Evolutionary conservation across 2,797 vertebrate species (phyloP), one percentile per base, ranked within the genome.

Genomic region (Lithobates pipiens): DNA sequence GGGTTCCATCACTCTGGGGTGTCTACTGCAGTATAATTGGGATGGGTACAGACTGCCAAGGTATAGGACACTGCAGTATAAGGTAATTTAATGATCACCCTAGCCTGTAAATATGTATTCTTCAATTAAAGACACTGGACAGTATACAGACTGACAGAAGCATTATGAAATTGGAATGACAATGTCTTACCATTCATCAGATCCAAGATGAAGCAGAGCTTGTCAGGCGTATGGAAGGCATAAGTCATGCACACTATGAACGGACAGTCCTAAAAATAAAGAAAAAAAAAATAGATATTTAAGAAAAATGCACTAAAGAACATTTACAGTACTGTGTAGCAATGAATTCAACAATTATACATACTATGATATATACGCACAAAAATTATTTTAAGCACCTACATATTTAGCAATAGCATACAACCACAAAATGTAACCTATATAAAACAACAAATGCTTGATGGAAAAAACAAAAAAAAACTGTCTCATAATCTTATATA

Each of bases 211-310:
- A 99, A 99, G 93, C 98, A 99, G 54, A 99, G 96, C 88, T 99
- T 99, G 94, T 99, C 98, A 0, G 98, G 97, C 7, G 98, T 99
- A 90, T 99, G 98, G 94, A 99, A 99, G 93, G 98, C 98, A 44
- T 99, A 99, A 1, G 98, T 99, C 98, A 99, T 99, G 89, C 98
- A 99, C 89, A 99, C 98, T 36, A 99, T 99, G 91, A 99, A 99
- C 25, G 98, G 98, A 69, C 98, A 99, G 91, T 99, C 98, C 98
- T 99, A 85, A 32, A 88, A 80, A n/a, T 88, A 87, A 79, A 72
- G n/a, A 67, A 29, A 29, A 13, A 67, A 67, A 5, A 25, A 4
- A 23, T n/a, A 67, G 27, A 3, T 29, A 13, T 27, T 65, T 9
- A 25, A 23, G 0, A 23, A 65, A 25, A 65, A n/a, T 9, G n/a